Conservation (phyloP, 2,113 vertebrate species). For the Coryphaenoides rupestris region DNA sequence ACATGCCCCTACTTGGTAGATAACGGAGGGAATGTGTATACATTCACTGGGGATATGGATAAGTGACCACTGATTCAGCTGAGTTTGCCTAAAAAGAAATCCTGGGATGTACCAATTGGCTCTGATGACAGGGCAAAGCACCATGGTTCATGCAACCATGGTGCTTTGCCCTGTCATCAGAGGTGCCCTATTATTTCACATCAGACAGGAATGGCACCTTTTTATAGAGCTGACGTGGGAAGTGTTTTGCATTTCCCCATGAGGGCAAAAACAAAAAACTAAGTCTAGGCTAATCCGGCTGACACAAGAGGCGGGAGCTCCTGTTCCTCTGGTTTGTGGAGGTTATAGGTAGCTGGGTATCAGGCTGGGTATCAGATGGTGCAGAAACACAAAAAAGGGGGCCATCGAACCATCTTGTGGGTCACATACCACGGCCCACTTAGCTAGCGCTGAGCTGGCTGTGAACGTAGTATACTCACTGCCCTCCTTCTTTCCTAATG, state of each 20-base stretch:
- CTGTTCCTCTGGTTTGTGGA: constrained; percentile 30
- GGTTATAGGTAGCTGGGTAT: constrained; percentile 52
- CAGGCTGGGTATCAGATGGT: constrained; percentile 60
- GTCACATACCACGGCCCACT: constrained; percentile 65
- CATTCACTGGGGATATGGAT: no score
- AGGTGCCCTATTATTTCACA: no score
- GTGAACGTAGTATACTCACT: constrained; percentile 32
- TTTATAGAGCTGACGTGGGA: no score
- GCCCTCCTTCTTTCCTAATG: not conserved
- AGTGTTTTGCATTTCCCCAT: constrained; percentile 14
- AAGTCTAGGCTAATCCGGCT: constrained; percentile 37
- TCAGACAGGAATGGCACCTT: no score
- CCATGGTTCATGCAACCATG: no score
- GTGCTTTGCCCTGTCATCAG: no score
- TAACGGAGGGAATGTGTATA: no score
- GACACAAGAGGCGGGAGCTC: constrained; percentile 41
- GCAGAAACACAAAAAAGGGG: constrained; percentile 61
- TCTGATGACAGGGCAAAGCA: no score
- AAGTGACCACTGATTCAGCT: no score
- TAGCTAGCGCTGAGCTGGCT: constrained; percentile 55
- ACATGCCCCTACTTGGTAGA: no score
- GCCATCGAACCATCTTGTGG: constrained; percentile 50
- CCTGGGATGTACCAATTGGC: no score
- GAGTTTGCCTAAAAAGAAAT: no score
- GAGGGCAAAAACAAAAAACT: constrained; percentile 23